Conservation (phyloP, 2,888 invertebrate species). For the Xanthia togata region DNA sequence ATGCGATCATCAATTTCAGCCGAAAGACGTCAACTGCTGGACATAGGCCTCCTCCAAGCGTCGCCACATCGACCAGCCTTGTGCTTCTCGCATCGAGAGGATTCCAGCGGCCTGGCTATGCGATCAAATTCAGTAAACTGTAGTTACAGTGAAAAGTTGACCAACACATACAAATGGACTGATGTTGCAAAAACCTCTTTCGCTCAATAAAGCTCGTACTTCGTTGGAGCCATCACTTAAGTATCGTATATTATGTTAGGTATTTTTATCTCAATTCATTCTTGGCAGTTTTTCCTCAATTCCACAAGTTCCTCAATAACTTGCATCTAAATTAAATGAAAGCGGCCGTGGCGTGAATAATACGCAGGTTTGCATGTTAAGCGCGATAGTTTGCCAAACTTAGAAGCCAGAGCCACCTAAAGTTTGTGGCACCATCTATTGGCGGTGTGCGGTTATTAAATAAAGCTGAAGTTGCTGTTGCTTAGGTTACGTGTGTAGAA, state of each 20-base stretch:
- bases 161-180: background rate
- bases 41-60: no score
- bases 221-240: background rate
- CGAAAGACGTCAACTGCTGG: background rate
- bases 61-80: background rate
- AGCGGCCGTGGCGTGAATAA: conserved; percentile 55
- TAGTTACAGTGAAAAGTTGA: background rate
- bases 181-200: background rate
- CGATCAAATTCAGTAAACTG: background rate
- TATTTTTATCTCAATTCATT: conserved; percentile 5
- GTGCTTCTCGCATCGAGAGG: background rate
- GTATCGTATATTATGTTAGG: background rate
- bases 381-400: conserved; percentile 46
- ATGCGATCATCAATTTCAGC: background rate
- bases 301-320: conserved; percentile 33
- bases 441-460: conserved; percentile 47
- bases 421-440: conserved; percentile 46
- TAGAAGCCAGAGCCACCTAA: background rate
- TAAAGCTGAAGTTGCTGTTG: conserved; percentile 23
- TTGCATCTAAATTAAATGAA: conserved; percentile 58
- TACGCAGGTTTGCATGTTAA: conserved; percentile 31
- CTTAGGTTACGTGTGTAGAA: conserved; percentile 6
- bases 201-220: background rate
- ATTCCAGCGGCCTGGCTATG: background rate
- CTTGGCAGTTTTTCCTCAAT: conserved; percentile 5